These are phyloP conservation scores for Tretioscincus oriximinensis DNA, from an alignment of 2,113 vertebrate genomes.

Conservation along the genomic window DNA sequence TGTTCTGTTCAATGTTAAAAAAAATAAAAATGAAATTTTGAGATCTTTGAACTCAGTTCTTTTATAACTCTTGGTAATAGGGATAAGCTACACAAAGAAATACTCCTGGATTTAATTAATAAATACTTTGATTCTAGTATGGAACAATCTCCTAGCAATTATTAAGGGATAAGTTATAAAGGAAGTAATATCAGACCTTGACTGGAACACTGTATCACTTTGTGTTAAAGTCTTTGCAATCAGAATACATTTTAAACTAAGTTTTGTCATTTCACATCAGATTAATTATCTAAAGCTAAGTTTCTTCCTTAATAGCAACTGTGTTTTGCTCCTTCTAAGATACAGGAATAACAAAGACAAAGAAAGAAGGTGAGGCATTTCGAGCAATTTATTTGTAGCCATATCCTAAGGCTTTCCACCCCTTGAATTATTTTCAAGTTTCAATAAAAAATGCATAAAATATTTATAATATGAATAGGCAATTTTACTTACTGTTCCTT, in stretches of 20 bases:
- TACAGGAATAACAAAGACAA: background rate
- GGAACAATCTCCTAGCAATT: too few species aligned
- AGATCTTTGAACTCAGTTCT: too few species aligned
- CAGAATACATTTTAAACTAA: too few species aligned
- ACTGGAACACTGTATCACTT: background rate
- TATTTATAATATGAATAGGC: background rate
- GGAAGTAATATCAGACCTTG: too few species aligned
- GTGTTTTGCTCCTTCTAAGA: background rate
- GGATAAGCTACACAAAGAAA: too few species aligned
- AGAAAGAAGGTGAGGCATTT: background rate
- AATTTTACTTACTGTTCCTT: constrained; percentile 77
- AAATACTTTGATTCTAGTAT: too few species aligned
- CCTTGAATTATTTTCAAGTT: background rate
- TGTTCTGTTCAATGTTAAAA: too few species aligned
- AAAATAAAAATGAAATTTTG: too few species aligned
- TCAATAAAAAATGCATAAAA: constrained; percentile 28
- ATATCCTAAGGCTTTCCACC: background rate
- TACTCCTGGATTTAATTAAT: too few species aligned
- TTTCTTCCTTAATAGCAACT: fast-evolving
- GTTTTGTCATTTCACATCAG: background rate
- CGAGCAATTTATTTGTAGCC: constrained; percentile 1
- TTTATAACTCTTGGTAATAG: too few species aligned
- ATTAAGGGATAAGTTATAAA: too few species aligned
- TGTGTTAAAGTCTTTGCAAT: background rate
- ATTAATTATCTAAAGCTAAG: constrained; percentile 3